phyloP scores from a whole-genome alignment of 2,797 vertebrate genomes.

The Adelosebastes latens region DNA sequence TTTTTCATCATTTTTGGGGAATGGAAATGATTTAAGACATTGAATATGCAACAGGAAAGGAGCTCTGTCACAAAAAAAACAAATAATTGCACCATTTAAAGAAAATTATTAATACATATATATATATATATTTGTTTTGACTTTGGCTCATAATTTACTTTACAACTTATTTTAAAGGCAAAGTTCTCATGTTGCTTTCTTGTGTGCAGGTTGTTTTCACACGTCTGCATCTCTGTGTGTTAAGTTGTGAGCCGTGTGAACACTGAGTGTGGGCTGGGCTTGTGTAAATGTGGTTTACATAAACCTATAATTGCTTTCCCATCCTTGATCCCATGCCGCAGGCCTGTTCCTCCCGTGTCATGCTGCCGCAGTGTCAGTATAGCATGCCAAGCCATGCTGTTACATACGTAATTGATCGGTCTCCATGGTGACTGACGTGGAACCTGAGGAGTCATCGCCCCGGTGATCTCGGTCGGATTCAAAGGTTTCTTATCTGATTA shows the following conservation, averaged over 20 bases:
- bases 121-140: too few species aligned
- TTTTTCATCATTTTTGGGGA: background rate
- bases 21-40: background rate
- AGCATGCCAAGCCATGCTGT: constrained; percentile 12
- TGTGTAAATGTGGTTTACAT: constrained; percentile 38
- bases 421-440: constrained; percentile 19
- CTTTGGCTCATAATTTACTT: background rate
- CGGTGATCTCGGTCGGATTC: background rate
- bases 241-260: background rate
- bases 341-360: constrained; percentile 42
- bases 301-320: constrained; percentile 50
- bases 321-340: constrained; percentile 7
- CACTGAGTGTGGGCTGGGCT: constrained; percentile 2
- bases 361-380: constrained; percentile 30
- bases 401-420: constrained; percentile 47
- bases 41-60: background rate
- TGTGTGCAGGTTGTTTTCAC: background rate
- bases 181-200: background rate
- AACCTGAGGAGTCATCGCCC: constrained; percentile 3
- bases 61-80: background rate
- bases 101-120: too few species aligned
- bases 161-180: background rate
- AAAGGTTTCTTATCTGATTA: background rate
- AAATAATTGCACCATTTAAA: background rate
- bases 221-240: background rate